phyloP scores from a whole-genome alignment of 2,113 vertebrate species.

The Bettongia penicillata region DNA sequence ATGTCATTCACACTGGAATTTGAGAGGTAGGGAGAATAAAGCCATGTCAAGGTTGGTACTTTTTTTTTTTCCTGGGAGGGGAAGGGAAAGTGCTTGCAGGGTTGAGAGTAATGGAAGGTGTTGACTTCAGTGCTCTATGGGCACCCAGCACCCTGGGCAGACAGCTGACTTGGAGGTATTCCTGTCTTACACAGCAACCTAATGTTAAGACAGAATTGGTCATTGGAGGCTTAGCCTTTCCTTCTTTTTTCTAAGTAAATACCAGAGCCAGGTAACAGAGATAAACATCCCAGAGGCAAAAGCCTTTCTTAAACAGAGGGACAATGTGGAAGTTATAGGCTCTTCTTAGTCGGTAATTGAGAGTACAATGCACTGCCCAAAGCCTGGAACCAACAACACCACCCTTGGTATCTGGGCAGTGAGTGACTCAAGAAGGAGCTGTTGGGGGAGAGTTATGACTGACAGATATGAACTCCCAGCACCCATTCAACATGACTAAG shows the following conservation, averaged over 20 bases:
- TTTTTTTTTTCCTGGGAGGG: not conserved
- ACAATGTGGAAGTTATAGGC: not conserved
- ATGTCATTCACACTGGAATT: not conserved
- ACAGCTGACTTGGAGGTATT: not conserved
- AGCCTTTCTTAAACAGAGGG: not conserved
- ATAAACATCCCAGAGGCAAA: not conserved
- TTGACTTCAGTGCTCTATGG: not conserved
- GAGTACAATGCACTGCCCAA: not conserved
- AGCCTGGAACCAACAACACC: not conserved
- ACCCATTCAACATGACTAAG: not conserved
- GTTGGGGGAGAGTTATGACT: not conserved
- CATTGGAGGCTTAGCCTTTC: not conserved
- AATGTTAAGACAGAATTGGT: not conserved
- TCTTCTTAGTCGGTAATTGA: not conserved
- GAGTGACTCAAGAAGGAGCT: not conserved
- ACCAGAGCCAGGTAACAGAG: not conserved
- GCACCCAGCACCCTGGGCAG: accelerated
- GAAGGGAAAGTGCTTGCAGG: not conserved
- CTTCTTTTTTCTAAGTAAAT: not conserved
- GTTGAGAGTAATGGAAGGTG: not conserved
- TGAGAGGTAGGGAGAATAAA: not conserved
- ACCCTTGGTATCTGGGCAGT: not conserved
- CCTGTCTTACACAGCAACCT: accelerated
- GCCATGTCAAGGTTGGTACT: not conserved
- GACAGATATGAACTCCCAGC: not conserved